Evolutionary conservation across 1,140 invertebrate species (phyloP), one percentile per base, ranked within the genome.

Genomic region (Zaprionus kolodkinae): DNA sequence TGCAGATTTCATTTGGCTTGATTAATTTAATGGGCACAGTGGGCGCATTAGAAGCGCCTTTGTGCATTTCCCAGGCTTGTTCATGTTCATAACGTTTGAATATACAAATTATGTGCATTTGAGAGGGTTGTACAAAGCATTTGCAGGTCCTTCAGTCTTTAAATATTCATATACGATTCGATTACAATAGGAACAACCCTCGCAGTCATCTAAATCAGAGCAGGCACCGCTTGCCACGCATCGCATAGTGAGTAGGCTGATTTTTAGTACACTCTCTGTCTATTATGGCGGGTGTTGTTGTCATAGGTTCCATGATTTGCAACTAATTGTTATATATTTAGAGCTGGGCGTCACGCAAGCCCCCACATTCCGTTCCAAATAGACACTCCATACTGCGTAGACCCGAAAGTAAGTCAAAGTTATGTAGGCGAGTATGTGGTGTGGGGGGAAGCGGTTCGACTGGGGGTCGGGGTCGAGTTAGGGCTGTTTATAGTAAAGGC

Each of bases 241-340:
- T 65, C 67, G 33, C 35, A 62, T 62, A 63, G 60, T 30, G 10
- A 54, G 40, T 30, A 65, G 57, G 63, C 40, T 60, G 69, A 67
- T 78, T 77, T 45, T 82, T 87, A 78, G 55, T 73, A 70, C 48
- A 48, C 65, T 70, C 65, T 70, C 67, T 62, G 65, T 72, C 64
- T 55, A 78, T 89, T 84, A 70, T 68, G 70, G 70, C 76, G 81
- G 85, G 85, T 88, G 86, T 81, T 89, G 78, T 89, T 89, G 85
- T 89, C 85, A 85, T 90, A 89, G 86, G 86, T 66, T 90, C 61
- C 85, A 66, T 76, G 76, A 76, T 70, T 81, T 61, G 65, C 63
- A 75, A 71, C 76, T 89, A 89, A 89, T 89, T 89, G 85, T 89
- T 90, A 78, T 81, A 80, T 85, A 89, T 89, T 89, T 85, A 89